Evolutionary conservation across 2,888 invertebrate species (phyloP).

Genomic region (Conus canariensis): DNA sequence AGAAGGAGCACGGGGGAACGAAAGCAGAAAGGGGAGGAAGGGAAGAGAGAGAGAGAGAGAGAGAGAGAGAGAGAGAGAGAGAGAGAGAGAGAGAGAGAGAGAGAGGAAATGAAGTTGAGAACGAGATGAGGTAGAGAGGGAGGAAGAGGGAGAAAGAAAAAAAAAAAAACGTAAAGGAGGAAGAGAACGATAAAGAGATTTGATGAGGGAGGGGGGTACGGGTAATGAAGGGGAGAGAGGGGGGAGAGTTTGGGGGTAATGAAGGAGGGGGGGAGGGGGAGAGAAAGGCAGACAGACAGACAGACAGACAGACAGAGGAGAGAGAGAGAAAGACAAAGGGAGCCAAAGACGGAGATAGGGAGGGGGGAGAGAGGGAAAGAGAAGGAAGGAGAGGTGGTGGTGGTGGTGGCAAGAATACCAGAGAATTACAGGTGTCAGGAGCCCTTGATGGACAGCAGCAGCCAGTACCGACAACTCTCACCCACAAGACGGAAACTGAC

Average conservation of each 20-base stretch:
- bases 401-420: no score
- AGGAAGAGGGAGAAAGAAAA: background rate
- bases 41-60: background rate
- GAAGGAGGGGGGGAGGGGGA: background rate
- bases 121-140: constrained; percentile 21
- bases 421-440: no score
- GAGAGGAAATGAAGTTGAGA: constrained; percentile 31
- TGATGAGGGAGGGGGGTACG: background rate
- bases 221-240: background rate
- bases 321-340: no score
- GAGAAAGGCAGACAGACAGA: background rate
- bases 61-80: constrained; percentile 28
- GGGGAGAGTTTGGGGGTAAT: background rate
- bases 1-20: background rate
- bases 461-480: no score
- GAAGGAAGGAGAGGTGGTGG: no score
- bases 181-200: background rate
- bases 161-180: no score
- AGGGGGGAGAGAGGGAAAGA: background rate
- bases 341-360: no score
- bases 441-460: no score
- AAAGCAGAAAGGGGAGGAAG: background rate
- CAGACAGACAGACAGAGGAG: no score
- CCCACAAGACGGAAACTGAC: no score
- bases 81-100: constrained; percentile 32